Base-by-base conservation (phyloP, 2,888 invertebrate species). In the Drosophila gaucha region DNA sequence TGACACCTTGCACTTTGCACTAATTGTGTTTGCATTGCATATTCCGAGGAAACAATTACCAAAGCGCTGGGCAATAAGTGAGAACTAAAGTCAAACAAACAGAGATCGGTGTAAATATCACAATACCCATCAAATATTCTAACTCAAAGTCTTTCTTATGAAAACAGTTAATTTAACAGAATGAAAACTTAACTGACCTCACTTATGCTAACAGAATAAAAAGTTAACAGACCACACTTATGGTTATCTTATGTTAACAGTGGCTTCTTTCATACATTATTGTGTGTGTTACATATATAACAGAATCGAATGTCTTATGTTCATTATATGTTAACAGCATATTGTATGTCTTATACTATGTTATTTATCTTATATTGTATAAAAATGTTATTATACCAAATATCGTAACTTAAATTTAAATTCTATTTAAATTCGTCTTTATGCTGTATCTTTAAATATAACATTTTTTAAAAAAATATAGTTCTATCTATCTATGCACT, bases 1-100 rank as follows among this genome's bases (percentile, higher is more conserved):
- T 87, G 82, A 87, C 86, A 84, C 82, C 71, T 54, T 70, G 71
- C 87, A 80, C 75, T 74, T 80, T 84, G 63, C 63, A 56, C 64
- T 71, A 67, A 80, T 86, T 74, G 78, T 62, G 70, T 67, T 77
- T 67, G 60, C 70, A 74, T 43, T 66, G 33, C 31, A 46, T 24
- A 47, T 55, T 64, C 56, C 26, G 31, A 30, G 44, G 39, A 67
- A 63, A 33, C 54, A 64, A 60, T 71, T 77, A 58, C 30, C 9
- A 36, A 52, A 51, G 8, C 6, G 16, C 26, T 30, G 16, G n/a
- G 41, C 44, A 44, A 50, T n/a, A 33, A 50, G 18, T 16, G 16
- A 35, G 18, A 38, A 12, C 18, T 36, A 22, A 30, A 9, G 20
- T 10, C 14, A 2, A 14, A 8, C 36, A 14, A 10, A 10, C 3